phyloP scores from a whole-genome alignment of 1,140 invertebrate genomes.

The Mesaphorura yosii region DNA sequence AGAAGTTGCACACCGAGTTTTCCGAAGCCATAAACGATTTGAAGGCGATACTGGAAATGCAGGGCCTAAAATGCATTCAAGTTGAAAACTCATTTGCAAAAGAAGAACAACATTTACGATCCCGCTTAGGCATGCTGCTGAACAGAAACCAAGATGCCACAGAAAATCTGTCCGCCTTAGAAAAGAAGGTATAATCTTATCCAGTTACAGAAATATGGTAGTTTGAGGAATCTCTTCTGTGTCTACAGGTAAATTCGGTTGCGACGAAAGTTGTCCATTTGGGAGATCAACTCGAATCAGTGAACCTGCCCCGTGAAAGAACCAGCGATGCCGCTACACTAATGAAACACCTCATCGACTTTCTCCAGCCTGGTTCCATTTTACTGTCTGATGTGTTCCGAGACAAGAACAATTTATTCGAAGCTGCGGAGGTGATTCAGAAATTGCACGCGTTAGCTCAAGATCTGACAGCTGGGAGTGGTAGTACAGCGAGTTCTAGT shows the following conservation, averaged over 20 bases:
- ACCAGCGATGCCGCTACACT: slow-evolving; percentile 89
- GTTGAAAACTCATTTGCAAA: slow-evolving; percentile 69
- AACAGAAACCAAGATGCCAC: slow-evolving; percentile 57
- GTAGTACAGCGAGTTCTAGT: too few relatives aligned
- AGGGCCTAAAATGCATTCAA: slow-evolving; percentile 26
- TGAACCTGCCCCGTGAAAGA: slow-evolving; percentile 82
- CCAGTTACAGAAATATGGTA: neutral
- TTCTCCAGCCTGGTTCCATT: slow-evolving; percentile 66
- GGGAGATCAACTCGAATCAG: slow-evolving; percentile 92
- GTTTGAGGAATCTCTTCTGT: neutral
- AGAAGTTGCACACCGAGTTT: slow-evolving; percentile 52
- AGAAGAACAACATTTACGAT: slow-evolving; percentile 45
- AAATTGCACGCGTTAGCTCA: slow-evolving; percentile 91
- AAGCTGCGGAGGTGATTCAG: slow-evolving; percentile 97
- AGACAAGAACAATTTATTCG: slow-evolving; percentile 72
- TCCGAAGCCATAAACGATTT: slow-evolving; percentile 25
- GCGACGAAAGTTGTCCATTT: slow-evolving; percentile 94
- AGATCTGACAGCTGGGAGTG: slow-evolving; percentile 63
- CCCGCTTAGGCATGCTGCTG: slow-evolving; percentile 18
- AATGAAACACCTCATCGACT: slow-evolving; percentile 87
- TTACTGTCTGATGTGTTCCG: slow-evolving; percentile 74
- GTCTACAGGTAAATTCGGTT: slow-evolving; percentile 71
- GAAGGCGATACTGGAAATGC: slow-evolving; percentile 23
- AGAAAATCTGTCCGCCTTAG: slow-evolving; percentile 67
- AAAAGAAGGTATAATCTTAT: slow-evolving; percentile 64